Evolutionary conservation across 2,113 vertebrate genomes (phyloP).

Genomic region (Poecile atricapillus): DNA sequence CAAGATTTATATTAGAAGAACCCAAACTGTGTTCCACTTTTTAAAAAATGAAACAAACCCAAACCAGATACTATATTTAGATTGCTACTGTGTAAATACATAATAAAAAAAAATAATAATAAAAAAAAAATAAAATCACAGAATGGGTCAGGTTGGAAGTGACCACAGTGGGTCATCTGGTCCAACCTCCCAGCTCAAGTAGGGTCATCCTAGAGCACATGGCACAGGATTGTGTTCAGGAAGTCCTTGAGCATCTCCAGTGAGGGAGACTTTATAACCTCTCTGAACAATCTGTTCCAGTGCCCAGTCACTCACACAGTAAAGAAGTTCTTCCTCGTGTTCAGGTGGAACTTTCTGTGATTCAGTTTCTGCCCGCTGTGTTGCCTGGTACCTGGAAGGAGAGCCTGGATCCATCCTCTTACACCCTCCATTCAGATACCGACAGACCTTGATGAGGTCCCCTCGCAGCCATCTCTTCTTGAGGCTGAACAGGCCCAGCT

Average conservation of each 20-base stretch:
- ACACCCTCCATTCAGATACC: not conserved
- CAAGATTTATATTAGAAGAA: not conserved
- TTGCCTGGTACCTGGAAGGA: not conserved
- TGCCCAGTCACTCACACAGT: fast-evolving
- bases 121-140: not conserved
- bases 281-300: not conserved
- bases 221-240: not conserved
- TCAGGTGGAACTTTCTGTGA: not conserved
- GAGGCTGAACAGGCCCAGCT: not conserved
- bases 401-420: not conserved
- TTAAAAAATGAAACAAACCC: not conserved
- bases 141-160: not conserved
- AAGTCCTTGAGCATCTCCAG: not conserved
- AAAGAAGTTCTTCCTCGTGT: not conserved
- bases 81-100: not conserved
- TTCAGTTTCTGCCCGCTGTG: not conserved
- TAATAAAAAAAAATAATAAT: not conserved
- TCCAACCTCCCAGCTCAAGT: not conserved
- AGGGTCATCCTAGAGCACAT: not conserved
- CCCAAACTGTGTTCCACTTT: not conserved
- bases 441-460: not conserved
- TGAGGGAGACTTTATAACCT: not conserved
- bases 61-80: not conserved
- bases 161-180: not conserved
- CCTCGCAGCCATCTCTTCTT: not conserved